Evolutionary conservation across 2,888 invertebrate species (phyloP).

Genomic region (Pinctada fucata): DNA sequence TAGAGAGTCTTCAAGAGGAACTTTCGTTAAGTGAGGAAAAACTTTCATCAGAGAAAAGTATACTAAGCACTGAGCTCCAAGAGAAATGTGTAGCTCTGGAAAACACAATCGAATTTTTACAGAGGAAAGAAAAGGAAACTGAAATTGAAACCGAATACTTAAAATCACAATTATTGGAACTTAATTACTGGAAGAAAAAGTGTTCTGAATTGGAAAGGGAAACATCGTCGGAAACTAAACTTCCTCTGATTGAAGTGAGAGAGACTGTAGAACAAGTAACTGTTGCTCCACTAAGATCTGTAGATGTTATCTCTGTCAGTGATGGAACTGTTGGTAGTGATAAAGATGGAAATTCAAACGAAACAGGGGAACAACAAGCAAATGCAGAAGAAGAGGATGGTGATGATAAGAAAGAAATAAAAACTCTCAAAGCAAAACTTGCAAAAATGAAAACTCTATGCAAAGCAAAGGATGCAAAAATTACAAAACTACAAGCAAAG

Average conservation of each 20-base stretch:
- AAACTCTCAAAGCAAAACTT: conserved; percentile 22
- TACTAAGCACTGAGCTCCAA: neutral
- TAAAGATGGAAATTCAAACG: neutral
- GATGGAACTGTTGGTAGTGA: neutral
- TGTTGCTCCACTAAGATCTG: neutral
- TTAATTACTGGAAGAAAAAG: conserved; percentile 29
- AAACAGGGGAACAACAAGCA: neutral
- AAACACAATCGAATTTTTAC: conserved; percentile 14
- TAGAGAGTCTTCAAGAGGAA: conserved; percentile 24
- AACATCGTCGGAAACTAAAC: neutral
- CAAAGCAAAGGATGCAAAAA: conserved; percentile 41
- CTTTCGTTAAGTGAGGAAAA: conserved; percentile 34
- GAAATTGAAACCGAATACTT: conserved; percentile 16
- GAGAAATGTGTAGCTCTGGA: conserved; percentile 8
- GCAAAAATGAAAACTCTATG: conserved; percentile 42
- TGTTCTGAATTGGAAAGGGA: conserved; percentile 15
- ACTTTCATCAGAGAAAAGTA: neutral
- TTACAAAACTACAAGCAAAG: conserved; percentile 29
- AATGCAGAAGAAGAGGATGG: conserved; percentile 22
- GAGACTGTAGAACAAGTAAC: conserved; percentile 15
- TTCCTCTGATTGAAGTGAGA: neutral
- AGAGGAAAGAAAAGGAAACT: conserved; percentile 13
- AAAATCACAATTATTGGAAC: conserved; percentile 1
- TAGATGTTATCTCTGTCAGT: no score
- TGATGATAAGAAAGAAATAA: conserved; percentile 28